Conservation (phyloP, 64 coral and sea anemone species). For the Hydrozoanthus tunicans region DNA sequence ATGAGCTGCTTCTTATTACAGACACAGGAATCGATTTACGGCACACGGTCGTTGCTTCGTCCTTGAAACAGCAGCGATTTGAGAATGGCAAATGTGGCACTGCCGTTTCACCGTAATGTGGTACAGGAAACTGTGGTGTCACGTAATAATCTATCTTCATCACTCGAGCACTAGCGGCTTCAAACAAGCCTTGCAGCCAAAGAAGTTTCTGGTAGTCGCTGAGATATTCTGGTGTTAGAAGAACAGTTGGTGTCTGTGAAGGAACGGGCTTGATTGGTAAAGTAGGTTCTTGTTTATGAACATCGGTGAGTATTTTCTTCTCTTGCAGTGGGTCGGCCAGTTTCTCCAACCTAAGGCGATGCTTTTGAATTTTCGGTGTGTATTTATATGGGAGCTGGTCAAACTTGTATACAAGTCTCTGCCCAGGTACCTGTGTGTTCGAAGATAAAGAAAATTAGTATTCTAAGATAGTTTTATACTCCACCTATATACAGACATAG, state of each 20-base stretch:
- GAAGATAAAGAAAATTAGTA: background rate
- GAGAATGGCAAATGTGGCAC: background rate
- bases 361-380: slow-evolving; percentile 15
- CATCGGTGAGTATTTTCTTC: background rate
- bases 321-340: background rate
- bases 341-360: slow-evolving; percentile 7
- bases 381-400: slow-evolving; percentile 26
- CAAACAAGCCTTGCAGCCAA: background rate
- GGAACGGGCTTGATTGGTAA: background rate
- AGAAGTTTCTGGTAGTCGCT: background rate
- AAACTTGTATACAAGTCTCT: slow-evolving; percentile 52
- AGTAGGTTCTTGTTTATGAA: background rate
- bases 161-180: background rate
- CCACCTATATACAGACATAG: background rate
- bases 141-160: background rate
- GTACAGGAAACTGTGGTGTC: background rate
- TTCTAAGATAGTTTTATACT: background rate
- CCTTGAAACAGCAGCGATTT: background rate
- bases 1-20: slow-evolving; percentile 28
- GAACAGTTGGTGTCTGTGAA: background rate
- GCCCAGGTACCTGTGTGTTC: slow-evolving; percentile 9
- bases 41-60: background rate
- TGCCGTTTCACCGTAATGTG: background rate
- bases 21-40: slow-evolving; percentile 41
- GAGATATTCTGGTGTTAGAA: background rate